A percentile compares a stretch with the other conserved stretches of the same genome.
Evolutionary conservation across 2,113 vertebrate genomes (phyloP).

Genomic region (Bufo gargarizans): DNA sequence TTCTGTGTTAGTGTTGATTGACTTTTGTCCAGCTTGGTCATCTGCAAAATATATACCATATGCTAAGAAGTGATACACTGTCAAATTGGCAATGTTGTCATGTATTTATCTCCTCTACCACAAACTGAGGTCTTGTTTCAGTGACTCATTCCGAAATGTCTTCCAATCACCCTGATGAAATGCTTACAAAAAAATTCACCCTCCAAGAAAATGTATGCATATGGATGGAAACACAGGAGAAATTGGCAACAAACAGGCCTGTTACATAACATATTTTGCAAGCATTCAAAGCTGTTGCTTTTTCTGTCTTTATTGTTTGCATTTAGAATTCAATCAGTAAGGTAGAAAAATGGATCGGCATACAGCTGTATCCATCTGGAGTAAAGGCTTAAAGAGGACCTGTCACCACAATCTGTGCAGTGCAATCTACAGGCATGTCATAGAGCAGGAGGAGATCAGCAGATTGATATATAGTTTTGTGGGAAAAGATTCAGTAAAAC

Average conservation of each 20-base stretch:
- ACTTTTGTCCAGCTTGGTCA: constrained; percentile 88
- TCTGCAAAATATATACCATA: constrained; percentile 70
- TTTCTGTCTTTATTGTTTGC: neutral
- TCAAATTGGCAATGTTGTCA: neutral
- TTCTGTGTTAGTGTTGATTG: constrained; percentile 87
- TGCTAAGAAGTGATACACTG: neutral
- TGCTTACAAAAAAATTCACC: neutral
- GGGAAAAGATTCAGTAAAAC: too few species aligned
- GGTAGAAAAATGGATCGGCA: neutral
- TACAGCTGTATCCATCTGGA: too few species aligned
- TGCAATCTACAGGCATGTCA: too few species aligned
- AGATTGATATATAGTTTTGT: too few species aligned
- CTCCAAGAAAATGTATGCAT: neutral
- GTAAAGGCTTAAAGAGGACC: too few species aligned
- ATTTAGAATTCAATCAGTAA: neutral
- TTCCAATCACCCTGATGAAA: constrained; percentile 33
- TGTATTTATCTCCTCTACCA: neutral
- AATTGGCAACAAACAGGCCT: neutral
- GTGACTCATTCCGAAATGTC: neutral
- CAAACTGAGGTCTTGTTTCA: neutral
- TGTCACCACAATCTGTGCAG: too few species aligned
- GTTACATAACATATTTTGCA: neutral
- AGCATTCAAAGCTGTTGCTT: neutral
- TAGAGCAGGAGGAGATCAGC: too few species aligned
- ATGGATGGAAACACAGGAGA: neutral